Evolutionary conservation across 2,888 invertebrate genomes (phyloP).

Genomic region (Uropetala carovei): DNA sequence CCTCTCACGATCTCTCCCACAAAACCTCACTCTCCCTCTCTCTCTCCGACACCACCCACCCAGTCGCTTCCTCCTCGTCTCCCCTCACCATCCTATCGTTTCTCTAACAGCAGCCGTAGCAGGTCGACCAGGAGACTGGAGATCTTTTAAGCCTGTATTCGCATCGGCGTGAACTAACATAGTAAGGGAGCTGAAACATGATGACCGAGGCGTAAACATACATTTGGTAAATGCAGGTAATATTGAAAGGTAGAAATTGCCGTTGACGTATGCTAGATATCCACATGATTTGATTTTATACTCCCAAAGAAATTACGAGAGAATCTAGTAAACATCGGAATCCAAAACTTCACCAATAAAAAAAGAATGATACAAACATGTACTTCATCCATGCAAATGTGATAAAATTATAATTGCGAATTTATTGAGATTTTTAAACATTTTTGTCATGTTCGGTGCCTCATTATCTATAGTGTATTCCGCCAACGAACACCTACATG

Average conservation of each 20-base stretch:
- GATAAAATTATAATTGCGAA: no score
- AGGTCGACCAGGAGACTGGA: not conserved
- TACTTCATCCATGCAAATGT: no score
- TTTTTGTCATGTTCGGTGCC: no score
- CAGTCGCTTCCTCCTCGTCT: not conserved
- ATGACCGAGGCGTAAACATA: conserved; percentile 13
- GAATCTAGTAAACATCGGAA: no score
- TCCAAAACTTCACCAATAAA: no score
- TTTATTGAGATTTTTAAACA: no score
- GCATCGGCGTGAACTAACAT: conserved; percentile 24
- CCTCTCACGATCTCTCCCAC: conserved; percentile 14
- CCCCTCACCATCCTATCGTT: not conserved
- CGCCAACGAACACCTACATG: no score
- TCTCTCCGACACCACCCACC: conserved; percentile 11
- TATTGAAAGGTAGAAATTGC: not conserved
- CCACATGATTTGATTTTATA: no score
- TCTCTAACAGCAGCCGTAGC: conserved; percentile 32
- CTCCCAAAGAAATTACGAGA: no score
- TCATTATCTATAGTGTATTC: no score
- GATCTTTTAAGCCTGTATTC: not conserved
- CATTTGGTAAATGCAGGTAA: not conserved
- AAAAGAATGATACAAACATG: no score
- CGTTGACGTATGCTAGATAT: no score
- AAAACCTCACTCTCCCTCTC: not conserved
- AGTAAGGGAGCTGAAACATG: conserved; percentile 26